Evolutionary conservation across 1,140 invertebrate genomes (phyloP).

Genomic region (Drosophila santomea): DNA sequence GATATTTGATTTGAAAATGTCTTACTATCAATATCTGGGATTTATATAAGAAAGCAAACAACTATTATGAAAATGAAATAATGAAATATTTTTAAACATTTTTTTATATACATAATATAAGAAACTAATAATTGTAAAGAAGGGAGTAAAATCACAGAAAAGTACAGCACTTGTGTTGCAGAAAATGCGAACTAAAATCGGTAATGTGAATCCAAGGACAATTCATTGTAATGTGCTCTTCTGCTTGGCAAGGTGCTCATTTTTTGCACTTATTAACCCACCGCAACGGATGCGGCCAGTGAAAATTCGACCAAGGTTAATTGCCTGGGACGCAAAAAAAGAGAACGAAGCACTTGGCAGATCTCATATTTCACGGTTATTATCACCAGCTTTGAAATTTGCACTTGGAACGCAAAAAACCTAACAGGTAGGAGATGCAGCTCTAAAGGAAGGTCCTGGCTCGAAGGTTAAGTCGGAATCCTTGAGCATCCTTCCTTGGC

Average conservation of each 20-base stretch:
- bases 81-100: too few species aligned
- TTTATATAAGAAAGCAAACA: too few species aligned
- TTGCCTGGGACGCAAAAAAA: constrained; percentile 56
- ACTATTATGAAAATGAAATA: too few species aligned
- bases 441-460: constrained; percentile 13
- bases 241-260: constrained; percentile 13
- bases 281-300: constrained; percentile 28
- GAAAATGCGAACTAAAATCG: constrained; percentile 2
- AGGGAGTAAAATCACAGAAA: background rate
- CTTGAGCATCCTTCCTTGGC: constrained; percentile 4
- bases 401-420: constrained; percentile 44
- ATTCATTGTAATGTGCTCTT: constrained; percentile 19
- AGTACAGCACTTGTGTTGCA: background rate
- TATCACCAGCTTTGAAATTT: constrained; percentile 46
- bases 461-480: constrained; percentile 26
- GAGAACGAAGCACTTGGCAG: constrained; percentile 30
- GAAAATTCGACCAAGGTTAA: constrained; percentile 72
- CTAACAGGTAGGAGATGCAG: constrained; percentile 56
- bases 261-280: constrained; percentile 40
- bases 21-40: background rate
- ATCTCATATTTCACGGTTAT: constrained; percentile 71
- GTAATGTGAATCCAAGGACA: constrained; percentile 23
- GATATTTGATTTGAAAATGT: too few species aligned
- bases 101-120: too few species aligned
- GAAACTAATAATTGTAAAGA: background rate